Evolutionary conservation across 2,113 vertebrate species (phyloP), one percentile per base, ranked within the genome.

Genomic region (Hippotragus niger): DNA sequence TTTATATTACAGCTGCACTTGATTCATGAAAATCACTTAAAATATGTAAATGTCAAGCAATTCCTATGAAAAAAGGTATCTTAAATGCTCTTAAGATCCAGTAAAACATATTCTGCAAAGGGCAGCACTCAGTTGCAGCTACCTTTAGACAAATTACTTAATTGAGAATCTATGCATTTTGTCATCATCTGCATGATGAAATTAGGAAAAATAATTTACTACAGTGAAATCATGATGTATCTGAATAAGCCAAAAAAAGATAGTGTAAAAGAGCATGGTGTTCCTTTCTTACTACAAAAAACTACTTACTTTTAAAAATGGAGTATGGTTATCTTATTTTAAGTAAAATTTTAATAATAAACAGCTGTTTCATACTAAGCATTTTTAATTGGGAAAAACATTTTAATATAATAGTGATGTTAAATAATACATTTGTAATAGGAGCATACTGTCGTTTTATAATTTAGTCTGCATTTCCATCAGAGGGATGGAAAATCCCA

Each of bases 31-130:
- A 97, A 98, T 97, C 98, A 99, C 95, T 97, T 17, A 90, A 99
- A 94, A 98, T 96, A 97, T 98, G 98, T 98, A 98, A 99, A 98
- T 98, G 97, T 90, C 98, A 98, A 98, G 97, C 99, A 99, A 99
- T 99, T 98, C 99, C 99, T 98, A 98, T 98, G 93, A 76, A 97
- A 82, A 82, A 97, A 95, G 98, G 98, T 96, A 94, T 2, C 67
- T 98, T 98, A 98, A 98, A 98, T 98, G 94, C 94, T 92, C 89
- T 98, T 98, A 98, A 98, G 93, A 98, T 94, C 57, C 94, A 91
- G 55, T 90, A 82, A 93, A 98, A 96, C 53, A 98, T 76, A 96
- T 98, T 98, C 91, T 97, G 88, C 97, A 98, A 98, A 98, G 36
- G 98, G 88, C 80, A 94, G 60, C 55, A 89, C 86, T 98, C 97